Conservation (phyloP, 23 tunicate species). For the Styela clava region DNA sequence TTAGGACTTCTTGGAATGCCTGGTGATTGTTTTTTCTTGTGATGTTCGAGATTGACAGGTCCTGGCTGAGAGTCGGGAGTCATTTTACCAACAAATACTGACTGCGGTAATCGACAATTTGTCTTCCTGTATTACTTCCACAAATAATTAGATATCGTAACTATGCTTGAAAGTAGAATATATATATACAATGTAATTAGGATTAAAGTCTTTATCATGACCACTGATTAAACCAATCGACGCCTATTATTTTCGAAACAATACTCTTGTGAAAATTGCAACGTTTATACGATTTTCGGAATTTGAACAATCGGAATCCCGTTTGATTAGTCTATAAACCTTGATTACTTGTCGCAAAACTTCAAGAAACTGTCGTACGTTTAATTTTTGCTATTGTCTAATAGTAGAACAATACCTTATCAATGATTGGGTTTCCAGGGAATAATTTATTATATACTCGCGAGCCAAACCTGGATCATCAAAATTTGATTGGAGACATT, state of each 20-base stretch:
- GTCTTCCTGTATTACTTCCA: neutral
- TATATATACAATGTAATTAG: no score
- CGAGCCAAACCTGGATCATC: no score
- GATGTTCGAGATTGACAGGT: neutral
- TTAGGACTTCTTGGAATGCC: constrained; percentile 29
- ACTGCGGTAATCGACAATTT: neutral
- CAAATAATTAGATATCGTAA: neutral
- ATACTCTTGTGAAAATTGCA: no score
- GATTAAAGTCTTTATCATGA: no score
- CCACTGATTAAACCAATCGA: no score
- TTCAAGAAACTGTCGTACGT: neutral
- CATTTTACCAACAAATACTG: neutral
- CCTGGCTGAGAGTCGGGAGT: neutral
- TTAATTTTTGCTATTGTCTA: neutral
- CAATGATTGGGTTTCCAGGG: neutral
- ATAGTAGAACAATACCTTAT: neutral
- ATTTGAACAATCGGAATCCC: neutral
- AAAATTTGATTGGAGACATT: no score
- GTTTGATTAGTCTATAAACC: neutral
- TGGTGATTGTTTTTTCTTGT: neutral
- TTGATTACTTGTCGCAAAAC: neutral
- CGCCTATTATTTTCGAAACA: no score
- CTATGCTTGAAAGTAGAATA: neutral
- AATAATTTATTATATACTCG: no score
- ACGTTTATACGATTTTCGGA: neutral